Percentiles rank a stretch among this genome's conserved stretches.
Evolutionary conservation across 37 sponge, comb jelly and placozoan species (phyloP).

Genomic region (Amphimedon queenslandica): DNA sequence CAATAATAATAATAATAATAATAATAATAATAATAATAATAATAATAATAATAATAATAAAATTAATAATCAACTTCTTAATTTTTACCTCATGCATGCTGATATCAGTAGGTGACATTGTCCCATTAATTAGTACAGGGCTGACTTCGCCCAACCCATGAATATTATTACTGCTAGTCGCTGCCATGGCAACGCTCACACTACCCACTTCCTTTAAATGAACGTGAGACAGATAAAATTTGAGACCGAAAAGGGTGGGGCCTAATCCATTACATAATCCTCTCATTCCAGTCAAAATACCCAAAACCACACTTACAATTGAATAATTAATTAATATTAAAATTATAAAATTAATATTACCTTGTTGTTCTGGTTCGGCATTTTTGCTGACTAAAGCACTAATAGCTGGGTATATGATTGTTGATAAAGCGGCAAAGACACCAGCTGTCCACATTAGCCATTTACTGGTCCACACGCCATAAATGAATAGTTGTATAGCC

Average conservation of each 20-base stretch:
- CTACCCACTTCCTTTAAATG: slow-evolving; percentile 30
- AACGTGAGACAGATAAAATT: slow-evolving; percentile 81
- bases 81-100: no score
- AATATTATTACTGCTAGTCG: no score
- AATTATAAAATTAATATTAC: no score
- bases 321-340: no score
- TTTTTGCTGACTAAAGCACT: slow-evolving; percentile 77
- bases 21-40: no score
- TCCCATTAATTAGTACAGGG: no score
- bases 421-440: slow-evolving; percentile 60
- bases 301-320: slow-evolving; percentile 62
- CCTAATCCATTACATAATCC: slow-evolving; percentile 91
- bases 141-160: no score
- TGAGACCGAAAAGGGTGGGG: slow-evolving; percentile 77
- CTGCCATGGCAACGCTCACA: not conserved
- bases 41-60: no score
- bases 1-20: no score
- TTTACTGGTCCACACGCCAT: slow-evolving; percentile 59
- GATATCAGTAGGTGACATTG: no score
- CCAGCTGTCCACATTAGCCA: slow-evolving; percentile 84
- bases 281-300: slow-evolving; percentile 85
- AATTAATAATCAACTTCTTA: no score
- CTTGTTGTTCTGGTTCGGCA: slow-evolving; percentile 75
- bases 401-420: slow-evolving; percentile 85
- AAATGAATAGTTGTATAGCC: slow-evolving; percentile 69